Percentiles rank a stretch among this genome's conserved stretches.
These are phyloP conservation scores for Philonicus albiceps DNA, from an alignment of 2,888 invertebrate genomes.

Conservation along the genomic window DNA sequence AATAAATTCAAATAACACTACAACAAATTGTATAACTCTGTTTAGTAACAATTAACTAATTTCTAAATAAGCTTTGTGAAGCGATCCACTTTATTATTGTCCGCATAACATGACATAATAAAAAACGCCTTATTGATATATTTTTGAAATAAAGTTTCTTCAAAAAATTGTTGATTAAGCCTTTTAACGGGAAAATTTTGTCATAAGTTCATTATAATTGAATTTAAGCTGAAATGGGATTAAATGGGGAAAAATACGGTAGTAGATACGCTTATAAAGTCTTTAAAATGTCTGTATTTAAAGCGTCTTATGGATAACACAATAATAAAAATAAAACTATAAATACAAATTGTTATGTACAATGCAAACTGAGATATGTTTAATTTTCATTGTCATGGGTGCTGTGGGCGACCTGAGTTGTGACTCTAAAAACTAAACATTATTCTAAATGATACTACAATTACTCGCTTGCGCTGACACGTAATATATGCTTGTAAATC, in stretches of 20 bases:
- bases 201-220: too few species aligned
- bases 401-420: constrained; percentile 26
- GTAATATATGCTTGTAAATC: not conserved
- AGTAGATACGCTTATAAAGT: not conserved
- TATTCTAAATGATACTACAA: not conserved
- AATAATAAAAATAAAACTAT: constrained; percentile 26
- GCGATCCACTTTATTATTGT: too few species aligned
- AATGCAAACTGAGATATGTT: constrained; percentile 34
- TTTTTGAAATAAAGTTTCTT: too few species aligned
- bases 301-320: not conserved
- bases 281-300: constrained; percentile 7
- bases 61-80: too few species aligned
- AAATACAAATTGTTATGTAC: constrained; percentile 22
- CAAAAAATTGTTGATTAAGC: too few species aligned
- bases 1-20: too few species aligned
- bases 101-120: too few species aligned
- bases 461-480: not conserved
- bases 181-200: too few species aligned
- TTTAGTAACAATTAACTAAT: too few species aligned
- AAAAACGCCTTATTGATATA: too few species aligned
- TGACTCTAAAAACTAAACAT: constrained; percentile 20
- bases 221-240: not conserved
- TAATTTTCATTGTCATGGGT: constrained; percentile 29
- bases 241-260: not conserved
- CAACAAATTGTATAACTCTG: too few species aligned